phyloP scores from a whole-genome alignment of 23 tunicate genomes.

The Botrylloides violaceus region DNA sequence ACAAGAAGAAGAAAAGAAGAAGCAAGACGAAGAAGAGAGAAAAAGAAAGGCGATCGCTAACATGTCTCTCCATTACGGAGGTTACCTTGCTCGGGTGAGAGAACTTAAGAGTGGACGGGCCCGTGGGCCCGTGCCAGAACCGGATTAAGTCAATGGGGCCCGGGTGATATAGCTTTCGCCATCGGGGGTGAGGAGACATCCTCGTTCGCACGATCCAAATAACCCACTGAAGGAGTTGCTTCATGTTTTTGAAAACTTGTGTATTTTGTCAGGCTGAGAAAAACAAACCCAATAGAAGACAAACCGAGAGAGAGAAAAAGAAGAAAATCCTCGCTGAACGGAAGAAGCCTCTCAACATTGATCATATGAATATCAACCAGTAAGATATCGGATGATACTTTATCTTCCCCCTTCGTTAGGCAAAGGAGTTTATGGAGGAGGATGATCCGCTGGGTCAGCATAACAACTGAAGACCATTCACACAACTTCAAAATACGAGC shows the following conservation, averaged over 20 bases:
- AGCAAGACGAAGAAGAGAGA: slow-evolving; percentile 69
- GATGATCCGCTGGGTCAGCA: too few species aligned
- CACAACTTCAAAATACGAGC: too few species aligned
- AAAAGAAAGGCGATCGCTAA: slow-evolving; percentile 95
- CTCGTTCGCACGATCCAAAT: too few species aligned
- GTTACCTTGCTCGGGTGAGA: slow-evolving; percentile 79
- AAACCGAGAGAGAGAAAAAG: slow-evolving; percentile 93
- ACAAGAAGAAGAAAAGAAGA: slow-evolving; percentile 40
- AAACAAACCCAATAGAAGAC: slow-evolving; percentile 88
- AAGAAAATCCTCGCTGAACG: slow-evolving; percentile 69
- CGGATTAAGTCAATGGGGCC: too few species aligned
- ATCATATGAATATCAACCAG: slow-evolving; percentile 76
- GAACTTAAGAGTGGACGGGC: neutral
- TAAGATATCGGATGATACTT: too few species aligned
- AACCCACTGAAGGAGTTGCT: neutral
- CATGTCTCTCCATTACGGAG: slow-evolving; percentile 97
- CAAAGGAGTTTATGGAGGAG: too few species aligned
- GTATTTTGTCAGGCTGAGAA: slow-evolving; percentile 96
- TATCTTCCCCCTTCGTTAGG: too few species aligned
- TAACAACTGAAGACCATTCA: too few species aligned
- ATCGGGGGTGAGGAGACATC: neutral
- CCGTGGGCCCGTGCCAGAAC: too few species aligned
- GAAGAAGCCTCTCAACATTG: slow-evolving; percentile 76
- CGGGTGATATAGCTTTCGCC: neutral
- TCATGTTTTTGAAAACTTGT: too few species aligned